Percentiles rank a stretch among this genome's conserved stretches.
Conservation (phyloP, 1,140 invertebrate genomes). For the Chironomus tepperi region DNA sequence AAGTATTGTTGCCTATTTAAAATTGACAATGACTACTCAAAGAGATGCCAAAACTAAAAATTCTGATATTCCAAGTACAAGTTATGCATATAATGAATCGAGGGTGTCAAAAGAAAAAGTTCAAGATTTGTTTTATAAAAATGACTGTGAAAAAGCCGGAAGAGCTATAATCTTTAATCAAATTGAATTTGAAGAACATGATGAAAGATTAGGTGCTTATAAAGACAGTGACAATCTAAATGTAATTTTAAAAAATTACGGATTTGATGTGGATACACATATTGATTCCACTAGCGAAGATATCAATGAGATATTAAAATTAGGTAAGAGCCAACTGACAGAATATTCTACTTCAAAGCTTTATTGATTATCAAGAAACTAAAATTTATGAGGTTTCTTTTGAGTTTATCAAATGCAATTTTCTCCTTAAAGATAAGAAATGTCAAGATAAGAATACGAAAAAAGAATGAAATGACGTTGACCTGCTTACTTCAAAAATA, state of each 20-base stretch:
- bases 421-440: not conserved
- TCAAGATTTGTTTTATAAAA: too few species aligned
- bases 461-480: too few species aligned
- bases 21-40: too few species aligned
- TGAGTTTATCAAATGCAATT: not conserved
- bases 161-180: slow-evolving; percentile 20
- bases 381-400: too few species aligned
- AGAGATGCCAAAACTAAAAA: too few species aligned
- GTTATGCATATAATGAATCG: too few species aligned
- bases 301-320: not conserved
- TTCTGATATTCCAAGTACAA: too few species aligned
- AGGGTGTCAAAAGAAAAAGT: too few species aligned
- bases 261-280: not conserved
- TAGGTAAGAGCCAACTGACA: not conserved
- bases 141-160: not conserved
- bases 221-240: not conserved
- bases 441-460: slow-evolving; percentile 27
- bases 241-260: not conserved
- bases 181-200: not conserved
- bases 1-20: too few species aligned
- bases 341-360: not conserved
- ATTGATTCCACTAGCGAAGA: not conserved
- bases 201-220: not conserved
- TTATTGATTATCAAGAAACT: too few species aligned
- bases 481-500: too few species aligned